phyloP scores from a whole-genome alignment of 2,797 vertebrate genomes.

The Hapalemur alaotrensis region DNA sequence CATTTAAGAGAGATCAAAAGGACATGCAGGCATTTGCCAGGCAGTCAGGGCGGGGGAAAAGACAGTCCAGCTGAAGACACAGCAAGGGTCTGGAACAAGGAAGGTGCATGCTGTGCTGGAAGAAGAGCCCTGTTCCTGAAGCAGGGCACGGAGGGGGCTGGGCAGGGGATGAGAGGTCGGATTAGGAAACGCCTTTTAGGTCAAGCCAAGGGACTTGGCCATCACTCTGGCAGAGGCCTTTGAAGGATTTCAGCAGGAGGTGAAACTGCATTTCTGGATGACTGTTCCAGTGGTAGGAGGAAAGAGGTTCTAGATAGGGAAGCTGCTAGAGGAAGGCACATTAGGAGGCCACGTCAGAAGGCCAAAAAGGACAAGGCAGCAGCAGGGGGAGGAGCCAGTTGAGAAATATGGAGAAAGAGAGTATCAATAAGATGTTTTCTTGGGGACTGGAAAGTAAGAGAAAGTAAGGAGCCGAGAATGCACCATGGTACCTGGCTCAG shows the following conservation, averaged over 20 bases:
- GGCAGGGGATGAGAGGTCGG: background rate
- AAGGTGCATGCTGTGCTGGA: background rate
- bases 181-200: background rate
- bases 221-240: background rate
- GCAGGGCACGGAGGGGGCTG: background rate
- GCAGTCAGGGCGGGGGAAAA: background rate
- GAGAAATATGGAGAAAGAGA: background rate
- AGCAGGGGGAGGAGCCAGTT: background rate
- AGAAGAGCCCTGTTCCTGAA: background rate
- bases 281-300: too few species aligned
- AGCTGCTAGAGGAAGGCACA: background rate
- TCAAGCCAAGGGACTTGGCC: background rate
- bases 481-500: background rate
- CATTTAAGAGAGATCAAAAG: background rate
- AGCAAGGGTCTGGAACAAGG: background rate
- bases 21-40: background rate
- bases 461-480: background rate
- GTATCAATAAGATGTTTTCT: background rate
- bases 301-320: background rate
- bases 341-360: background rate
- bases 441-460: background rate
- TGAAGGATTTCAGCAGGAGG: background rate
- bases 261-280: background rate
- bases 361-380: background rate
- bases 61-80: background rate